phyloP scores from a whole-genome alignment of 30 jellyfish, hydroid and myxozoan genomes.

The Rhopilema esculentum region DNA sequence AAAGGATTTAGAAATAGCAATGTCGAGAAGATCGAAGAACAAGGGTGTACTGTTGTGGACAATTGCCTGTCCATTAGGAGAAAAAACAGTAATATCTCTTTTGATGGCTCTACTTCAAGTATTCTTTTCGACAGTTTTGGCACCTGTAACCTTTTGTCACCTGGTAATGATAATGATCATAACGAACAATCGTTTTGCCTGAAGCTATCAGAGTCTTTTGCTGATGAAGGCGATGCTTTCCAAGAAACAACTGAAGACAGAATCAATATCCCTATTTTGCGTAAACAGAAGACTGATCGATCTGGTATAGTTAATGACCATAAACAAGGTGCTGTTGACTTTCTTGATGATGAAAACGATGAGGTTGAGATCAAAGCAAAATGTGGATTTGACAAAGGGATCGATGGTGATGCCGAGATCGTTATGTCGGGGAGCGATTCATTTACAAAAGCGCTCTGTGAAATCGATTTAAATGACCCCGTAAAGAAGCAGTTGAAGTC shows the following conservation, averaged over 20 bases:
- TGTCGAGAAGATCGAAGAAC: neutral
- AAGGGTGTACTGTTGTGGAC: neutral
- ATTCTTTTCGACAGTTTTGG: conserved; percentile 21
- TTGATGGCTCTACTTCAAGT: neutral
- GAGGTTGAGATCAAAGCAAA: neutral
- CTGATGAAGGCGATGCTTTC: conserved; percentile 1
- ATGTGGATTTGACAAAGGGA: neutral
- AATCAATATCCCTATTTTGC: neutral
- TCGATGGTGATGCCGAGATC: conserved; percentile 11
- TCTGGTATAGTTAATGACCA: neutral
- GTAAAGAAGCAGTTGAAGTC: neutral
- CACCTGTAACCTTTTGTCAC: conserved; percentile 1
- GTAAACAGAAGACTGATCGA: neutral
- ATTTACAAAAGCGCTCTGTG: conserved; percentile 43
- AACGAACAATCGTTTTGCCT: conserved; percentile 18
- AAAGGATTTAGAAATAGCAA: neutral
- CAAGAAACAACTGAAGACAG: conserved; percentile 1
- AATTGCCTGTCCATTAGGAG: too few relatives aligned
- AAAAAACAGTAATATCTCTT: neutral
- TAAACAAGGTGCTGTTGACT: neutral
- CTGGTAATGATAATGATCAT: neutral
- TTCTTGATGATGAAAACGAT: neutral
- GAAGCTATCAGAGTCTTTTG: conserved; percentile 36
- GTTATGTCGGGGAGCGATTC: conserved; percentile 53
- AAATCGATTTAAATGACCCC: neutral